Evolutionary conservation across 2,113 vertebrate genomes (phyloP), one percentile per base, ranked within the genome.

Genomic region (Tragelaphus scriptus): DNA sequence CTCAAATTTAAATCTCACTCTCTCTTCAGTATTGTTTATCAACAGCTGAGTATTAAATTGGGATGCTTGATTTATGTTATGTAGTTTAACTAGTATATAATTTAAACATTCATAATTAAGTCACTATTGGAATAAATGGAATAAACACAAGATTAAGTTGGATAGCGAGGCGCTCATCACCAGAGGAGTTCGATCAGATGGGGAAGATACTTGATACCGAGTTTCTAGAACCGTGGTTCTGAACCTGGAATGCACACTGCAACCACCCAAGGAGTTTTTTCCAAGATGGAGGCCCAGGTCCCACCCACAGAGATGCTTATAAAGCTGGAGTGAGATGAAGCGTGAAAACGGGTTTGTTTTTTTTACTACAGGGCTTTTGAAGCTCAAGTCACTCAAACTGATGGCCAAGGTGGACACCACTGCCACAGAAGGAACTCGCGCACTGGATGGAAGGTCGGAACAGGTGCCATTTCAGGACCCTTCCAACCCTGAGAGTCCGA

Each of bases 1-100:
- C 59, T 97, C 68, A 82, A 47, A 95, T 91, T 53, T 96, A 97
- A 96, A 93, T 36, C 84, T 93, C 65, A 58, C 63, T 95, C 26
- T 92, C 63, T 95, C 89, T 91, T 75, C 26, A 55, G 2, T 59
- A 47, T 36, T 97, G 65, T 88, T 98, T 96, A 95, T 84, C 86
- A 95, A 93, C 26, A 93, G 56, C 9, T 88, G 30, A 96, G 44
- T 71, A 95, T 87, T 85, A 95, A 97, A 92, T 89, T 79, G n/a
- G 44, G 87, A 25, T 75, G 30, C 30, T 59, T 89, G 51, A 91
- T 96, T 89, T 89, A 71, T 75, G 85, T 81, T 81, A 91, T 28
- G 1, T 89, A 87, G 90, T 75, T 95, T 90, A 92, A 94, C 51
- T 26, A 51, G 28, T 53, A 90, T 92, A 63, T 28, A 88, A 95